A percentile compares a stretch with the other conserved stretches of the same genome.
Conservation (phyloP, 1,140 invertebrate genomes). For the Meteorus sp. region DNA sequence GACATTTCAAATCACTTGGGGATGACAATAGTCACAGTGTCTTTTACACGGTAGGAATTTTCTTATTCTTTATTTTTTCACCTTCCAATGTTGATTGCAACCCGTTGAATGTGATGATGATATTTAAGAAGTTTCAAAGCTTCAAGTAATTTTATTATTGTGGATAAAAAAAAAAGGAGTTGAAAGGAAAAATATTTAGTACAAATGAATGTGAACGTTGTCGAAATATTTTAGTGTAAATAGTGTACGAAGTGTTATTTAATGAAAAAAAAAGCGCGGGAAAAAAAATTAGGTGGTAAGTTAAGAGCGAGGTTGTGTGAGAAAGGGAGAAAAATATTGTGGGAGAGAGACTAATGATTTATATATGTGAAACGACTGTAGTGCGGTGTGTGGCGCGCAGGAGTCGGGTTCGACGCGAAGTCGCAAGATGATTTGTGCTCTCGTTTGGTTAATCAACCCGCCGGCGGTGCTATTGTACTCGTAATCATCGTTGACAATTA, state of each 20-base stretch:
- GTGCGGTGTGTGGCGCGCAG: too few relatives aligned
- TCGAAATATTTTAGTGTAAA: conserved; percentile 10
- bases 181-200: neutral
- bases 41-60: neutral
- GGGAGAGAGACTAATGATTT: conserved; percentile 14
- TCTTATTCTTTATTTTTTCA: neutral
- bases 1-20: conserved; percentile 10
- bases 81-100: too few relatives aligned
- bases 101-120: too few relatives aligned
- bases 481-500: conserved; percentile 23
- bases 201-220: neutral
- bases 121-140: too few relatives aligned
- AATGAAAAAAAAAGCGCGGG: neutral
- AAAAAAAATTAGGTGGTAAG: neutral
- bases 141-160: too few relatives aligned
- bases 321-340: conserved; percentile 1
- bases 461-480: conserved; percentile 19
- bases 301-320: too few relatives aligned
- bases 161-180: neutral
- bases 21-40: neutral
- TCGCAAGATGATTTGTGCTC: conserved; percentile 18
- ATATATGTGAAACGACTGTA: conserved; percentile 10
- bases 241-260: neutral
- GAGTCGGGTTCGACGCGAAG: conserved; percentile 18
- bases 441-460: conserved; percentile 23